These are phyloP conservation scores for Characodon lateralis DNA, from an alignment of 2,797 vertebrate species.

Conservation along the genomic window DNA sequence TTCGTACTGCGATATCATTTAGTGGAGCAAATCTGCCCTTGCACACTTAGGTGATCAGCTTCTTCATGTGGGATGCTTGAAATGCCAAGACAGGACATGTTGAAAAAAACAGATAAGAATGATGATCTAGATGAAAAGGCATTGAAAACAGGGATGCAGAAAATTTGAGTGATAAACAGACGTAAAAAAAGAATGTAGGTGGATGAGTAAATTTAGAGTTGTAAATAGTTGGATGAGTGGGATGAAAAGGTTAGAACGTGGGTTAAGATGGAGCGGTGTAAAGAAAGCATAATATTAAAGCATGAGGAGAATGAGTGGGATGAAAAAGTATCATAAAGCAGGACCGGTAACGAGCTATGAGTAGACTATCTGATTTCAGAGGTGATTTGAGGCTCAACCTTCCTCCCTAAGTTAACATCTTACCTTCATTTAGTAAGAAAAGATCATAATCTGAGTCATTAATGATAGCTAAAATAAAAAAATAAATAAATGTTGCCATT, in stretches of 20 bases:
- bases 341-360: neutral
- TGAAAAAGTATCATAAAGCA: neutral
- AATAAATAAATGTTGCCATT: neutral
- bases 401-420: no score
- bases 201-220: no score
- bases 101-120: neutral
- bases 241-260: neutral
- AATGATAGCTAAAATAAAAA: neutral
- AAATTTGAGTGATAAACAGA: neutral
- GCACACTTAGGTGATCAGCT: no score
- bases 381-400: neutral
- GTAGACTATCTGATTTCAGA: neutral
- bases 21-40: no score
- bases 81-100: no score
- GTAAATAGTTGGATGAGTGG: neutral
- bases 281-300: neutral
- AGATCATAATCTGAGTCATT: neutral
- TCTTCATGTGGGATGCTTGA: no score
- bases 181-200: neutral
- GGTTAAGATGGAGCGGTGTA: neutral
- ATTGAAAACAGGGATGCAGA: neutral
- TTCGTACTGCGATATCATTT: no score
- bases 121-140: neutral
- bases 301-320: neutral
- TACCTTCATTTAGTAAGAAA: neutral